Evolutionary conservation across 1,140 invertebrate genomes (phyloP).

Genomic region (Drosophila paulistorum): DNA sequence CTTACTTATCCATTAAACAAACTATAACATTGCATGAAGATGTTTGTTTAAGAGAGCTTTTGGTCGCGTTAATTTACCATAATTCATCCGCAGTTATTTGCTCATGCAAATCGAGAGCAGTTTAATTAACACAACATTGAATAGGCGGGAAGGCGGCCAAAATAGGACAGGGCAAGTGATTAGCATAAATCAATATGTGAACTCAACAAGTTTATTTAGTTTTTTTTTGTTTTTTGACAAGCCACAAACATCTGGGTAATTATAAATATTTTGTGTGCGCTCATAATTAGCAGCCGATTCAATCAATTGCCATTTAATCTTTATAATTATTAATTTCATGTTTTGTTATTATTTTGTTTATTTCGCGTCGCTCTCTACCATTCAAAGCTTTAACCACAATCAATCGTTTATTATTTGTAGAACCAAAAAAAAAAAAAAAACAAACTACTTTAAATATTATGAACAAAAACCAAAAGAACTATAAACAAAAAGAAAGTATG

Average conservation of each 20-base stretch:
- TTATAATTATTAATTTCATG: constrained; percentile 18
- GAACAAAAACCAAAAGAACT: constrained; percentile 62
- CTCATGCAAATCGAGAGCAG: constrained; percentile 38
- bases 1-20: background rate
- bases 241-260: constrained; percentile 33
- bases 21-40: no score
- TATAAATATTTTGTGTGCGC: constrained; percentile 54
- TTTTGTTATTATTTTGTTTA: constrained; percentile 33
- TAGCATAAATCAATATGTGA: constrained; percentile 66
- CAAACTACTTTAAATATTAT: constrained; percentile 55
- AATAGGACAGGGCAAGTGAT: constrained; percentile 26
- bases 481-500: constrained; percentile 81
- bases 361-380: constrained; percentile 41
- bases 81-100: constrained; percentile 50
- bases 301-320: constrained; percentile 26
- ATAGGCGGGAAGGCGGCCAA: background rate
- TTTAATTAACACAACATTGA: constrained; percentile 58
- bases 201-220: constrained; percentile 60
- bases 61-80: constrained; percentile 17
- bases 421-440: constrained; percentile 46
- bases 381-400: background rate
- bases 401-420: constrained; percentile 56
- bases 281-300: constrained; percentile 47
- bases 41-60: background rate
- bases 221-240: background rate